Evolutionary conservation across 2,888 invertebrate genomes (phyloP), one percentile per base, ranked within the genome.

Genomic region (Apodemia hepburni): DNA sequence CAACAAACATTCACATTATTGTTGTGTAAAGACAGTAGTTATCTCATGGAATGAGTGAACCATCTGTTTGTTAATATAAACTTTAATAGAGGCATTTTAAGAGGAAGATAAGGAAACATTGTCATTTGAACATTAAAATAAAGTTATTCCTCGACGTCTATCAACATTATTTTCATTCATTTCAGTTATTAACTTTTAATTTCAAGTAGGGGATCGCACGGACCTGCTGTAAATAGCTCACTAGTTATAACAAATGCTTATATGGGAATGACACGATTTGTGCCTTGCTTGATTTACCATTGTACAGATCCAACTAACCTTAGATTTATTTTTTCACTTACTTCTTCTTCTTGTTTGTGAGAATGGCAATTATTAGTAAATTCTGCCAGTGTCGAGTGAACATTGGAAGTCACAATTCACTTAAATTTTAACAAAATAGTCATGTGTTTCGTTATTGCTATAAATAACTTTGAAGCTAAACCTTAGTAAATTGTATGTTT

Each of bases 191-290:
- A 11, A 12, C 12, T 4, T 42, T 42, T 42, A 15, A 42, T 42
- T 42, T 15, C 27, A 29, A 35, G 47, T 51, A 61, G 51, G n/a
- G 18, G 12, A 35, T 61, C 63, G 68, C 68, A 68, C 68, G 69
- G 63, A 61, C 61, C 15, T 42, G 42, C 65, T 62, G 49, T 64
- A 66, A 64, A 59, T 64, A 68, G 80, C 76, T 61, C 45, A 45
- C 57, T 61, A 61, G 61, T 58, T 47, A 58, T 61, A 61, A 58
- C n/a, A 17, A 15, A 15, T 18, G 18, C 51, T 54, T 22, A 1
- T 51, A 17, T 18, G 18, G 49, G 18, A 51, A 51, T 18, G 17
- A 51, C 18, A 42, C 49, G 11, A 51, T 38, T 2, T 42, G 42
- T 51, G 49, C 9, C 49, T 18, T 17, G 49, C 49, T 51, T 42